Conservation (phyloP, 2,888 invertebrate species). For the Eristalinus aeneus region DNA sequence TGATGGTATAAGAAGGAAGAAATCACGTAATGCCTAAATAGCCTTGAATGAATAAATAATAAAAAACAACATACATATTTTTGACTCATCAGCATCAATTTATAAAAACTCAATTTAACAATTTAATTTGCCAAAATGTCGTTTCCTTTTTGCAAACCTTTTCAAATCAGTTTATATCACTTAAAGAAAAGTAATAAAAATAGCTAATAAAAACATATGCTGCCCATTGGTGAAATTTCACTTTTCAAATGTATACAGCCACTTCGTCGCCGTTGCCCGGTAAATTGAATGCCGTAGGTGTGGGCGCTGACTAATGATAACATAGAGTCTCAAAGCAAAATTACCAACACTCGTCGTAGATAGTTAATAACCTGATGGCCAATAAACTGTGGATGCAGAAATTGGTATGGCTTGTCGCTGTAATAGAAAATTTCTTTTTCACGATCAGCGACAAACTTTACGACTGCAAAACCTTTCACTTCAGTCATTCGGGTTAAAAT, state of each 20-base stretch:
- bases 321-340: slow-evolving; percentile 9
- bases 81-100: slow-evolving; percentile 1
- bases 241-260: slow-evolving; percentile 27
- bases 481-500: slow-evolving; percentile 14
- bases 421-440: slow-evolving; percentile 26
- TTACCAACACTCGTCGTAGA: slow-evolving; percentile 13
- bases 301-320: slow-evolving; percentile 19
- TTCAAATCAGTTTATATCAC: slow-evolving; percentile 16
- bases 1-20: not conserved
- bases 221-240: slow-evolving; percentile 32
- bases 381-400: not conserved
- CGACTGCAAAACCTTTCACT: slow-evolving; percentile 60
- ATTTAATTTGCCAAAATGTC: not conserved
- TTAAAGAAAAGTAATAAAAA: slow-evolving; percentile 18
- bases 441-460: slow-evolving; percentile 33
- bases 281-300: slow-evolving; percentile 36
- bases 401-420: not conserved
- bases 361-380: slow-evolving; percentile 16
- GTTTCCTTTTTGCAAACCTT: slow-evolving; percentile 22
- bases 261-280: not conserved
- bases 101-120: slow-evolving; percentile 14
- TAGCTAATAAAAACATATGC: slow-evolving; percentile 8
- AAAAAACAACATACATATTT: not conserved
- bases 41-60: not conserved
- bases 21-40: not conserved